phyloP scores from a whole-genome alignment of 2,113 vertebrate genomes.

The Pelobates fuscus region DNA sequence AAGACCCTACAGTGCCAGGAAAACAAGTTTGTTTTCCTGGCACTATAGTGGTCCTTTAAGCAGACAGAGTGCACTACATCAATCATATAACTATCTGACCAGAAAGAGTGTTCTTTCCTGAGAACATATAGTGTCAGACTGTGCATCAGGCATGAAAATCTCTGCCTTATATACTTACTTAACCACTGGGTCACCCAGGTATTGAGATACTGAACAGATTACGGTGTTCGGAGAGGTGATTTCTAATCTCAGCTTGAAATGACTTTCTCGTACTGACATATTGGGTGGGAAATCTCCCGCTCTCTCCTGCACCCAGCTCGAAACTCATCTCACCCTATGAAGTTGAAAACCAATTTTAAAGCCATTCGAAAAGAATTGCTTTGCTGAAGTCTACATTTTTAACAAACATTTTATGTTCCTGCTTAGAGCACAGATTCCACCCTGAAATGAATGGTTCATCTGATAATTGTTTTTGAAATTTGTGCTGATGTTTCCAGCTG shows the following conservation, averaged over 20 bases:
- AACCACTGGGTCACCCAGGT: background rate
- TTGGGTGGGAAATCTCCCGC: background rate
- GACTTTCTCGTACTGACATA: background rate
- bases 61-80: too few relatives aligned
- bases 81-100: too few relatives aligned
- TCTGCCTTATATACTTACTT: background rate
- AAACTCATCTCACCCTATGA: background rate
- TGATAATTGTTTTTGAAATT: conserved; percentile 35
- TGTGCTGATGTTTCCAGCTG: background rate
- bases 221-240: background rate
- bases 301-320: conserved; percentile 9
- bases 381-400: conserved; percentile 23
- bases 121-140: background rate
- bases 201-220: background rate
- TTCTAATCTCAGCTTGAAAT: background rate
- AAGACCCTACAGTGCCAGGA: too few relatives aligned
- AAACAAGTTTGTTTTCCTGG: too few relatives aligned
- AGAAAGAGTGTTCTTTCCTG: background rate
- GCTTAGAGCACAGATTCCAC: conserved; percentile 8
- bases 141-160: background rate
- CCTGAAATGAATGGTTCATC: conserved; percentile 9
- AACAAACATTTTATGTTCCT: conserved; percentile 32
- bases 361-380: conserved; percentile 10
- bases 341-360: conserved; percentile 29
- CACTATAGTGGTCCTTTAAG: too few relatives aligned